These are phyloP conservation scores for Drosophila affinis DNA, from an alignment of 2,888 invertebrate species.

Conservation along the genomic window DNA sequence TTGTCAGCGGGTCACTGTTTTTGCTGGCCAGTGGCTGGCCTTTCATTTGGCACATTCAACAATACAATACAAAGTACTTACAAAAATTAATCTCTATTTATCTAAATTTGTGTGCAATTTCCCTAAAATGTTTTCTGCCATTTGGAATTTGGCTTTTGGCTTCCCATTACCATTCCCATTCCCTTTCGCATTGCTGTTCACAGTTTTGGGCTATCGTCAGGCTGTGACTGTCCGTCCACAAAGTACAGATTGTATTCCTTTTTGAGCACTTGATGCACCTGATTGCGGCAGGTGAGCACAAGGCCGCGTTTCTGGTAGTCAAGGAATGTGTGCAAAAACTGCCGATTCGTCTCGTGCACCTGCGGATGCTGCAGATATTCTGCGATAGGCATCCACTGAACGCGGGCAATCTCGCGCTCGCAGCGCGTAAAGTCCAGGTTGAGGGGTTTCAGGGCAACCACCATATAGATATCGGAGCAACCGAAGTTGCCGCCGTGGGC, in stretches of 20 bases:
- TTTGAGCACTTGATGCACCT: slow-evolving; percentile 80
- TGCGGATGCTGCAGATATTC: slow-evolving; percentile 89
- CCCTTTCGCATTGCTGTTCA: background rate
- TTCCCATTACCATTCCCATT: background rate
- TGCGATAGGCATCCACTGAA: slow-evolving; percentile 92
- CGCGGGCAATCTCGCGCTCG: slow-evolving; percentile 90
- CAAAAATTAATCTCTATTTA: background rate
- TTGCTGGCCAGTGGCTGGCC: background rate
- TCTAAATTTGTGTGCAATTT: background rate
- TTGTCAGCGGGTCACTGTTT: background rate
- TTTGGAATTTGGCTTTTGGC: background rate
- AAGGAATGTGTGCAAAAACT: slow-evolving; percentile 87
- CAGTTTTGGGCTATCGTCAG: background rate
- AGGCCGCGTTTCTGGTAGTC: slow-evolving; percentile 87
- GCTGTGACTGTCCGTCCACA: slow-evolving; percentile 63
- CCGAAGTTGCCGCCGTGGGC: slow-evolving; percentile 90
- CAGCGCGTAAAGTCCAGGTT: slow-evolving; percentile 88
- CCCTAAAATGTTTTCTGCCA: background rate
- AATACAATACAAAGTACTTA: background rate
- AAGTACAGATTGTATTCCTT: slow-evolving; percentile 81
- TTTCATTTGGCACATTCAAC: background rate
- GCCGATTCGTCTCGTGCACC: slow-evolving; percentile 89
- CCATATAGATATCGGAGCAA: slow-evolving; percentile 94
- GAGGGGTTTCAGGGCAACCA: slow-evolving; percentile 89
- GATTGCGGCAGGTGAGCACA: slow-evolving; percentile 86